These are phyloP conservation scores for Porphyrio hochstetteri DNA, from an alignment of 2,113 vertebrate species.

Conservation along the genomic window DNA sequence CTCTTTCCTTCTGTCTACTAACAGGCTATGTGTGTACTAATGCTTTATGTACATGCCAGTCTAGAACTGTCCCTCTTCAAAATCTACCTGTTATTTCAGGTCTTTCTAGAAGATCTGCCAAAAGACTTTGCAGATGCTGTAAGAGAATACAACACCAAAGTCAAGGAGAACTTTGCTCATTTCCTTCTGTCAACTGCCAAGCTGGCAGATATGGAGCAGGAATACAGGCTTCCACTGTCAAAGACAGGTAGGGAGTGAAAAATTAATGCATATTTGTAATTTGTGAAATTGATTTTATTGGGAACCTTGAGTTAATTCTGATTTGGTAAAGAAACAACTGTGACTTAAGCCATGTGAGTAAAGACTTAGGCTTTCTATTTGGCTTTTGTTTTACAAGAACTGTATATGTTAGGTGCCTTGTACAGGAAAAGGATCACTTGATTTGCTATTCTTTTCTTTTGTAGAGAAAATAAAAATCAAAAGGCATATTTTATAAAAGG, in stretches of 20 bases:
- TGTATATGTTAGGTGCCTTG: neutral
- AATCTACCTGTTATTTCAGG: neutral
- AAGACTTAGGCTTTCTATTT: neutral
- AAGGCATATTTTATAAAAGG: neutral
- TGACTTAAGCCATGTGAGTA: neutral
- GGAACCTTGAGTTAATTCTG: neutral
- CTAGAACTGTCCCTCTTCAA: too few species aligned
- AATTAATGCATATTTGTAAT: neutral
- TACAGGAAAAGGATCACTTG: neutral
- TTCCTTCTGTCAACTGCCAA: conserved; percentile 55
- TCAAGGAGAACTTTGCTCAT: conserved; percentile 41
- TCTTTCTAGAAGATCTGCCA: conserved; percentile 56
- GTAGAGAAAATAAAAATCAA: neutral
- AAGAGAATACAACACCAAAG: conserved; percentile 48
- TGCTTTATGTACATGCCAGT: neutral
- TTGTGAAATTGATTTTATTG: neutral
- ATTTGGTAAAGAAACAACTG: neutral
- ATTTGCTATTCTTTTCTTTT: neutral
- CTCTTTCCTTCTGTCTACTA: neutral
- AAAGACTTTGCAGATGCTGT: conserved; percentile 50
- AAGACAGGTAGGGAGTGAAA: conserved; percentile 34
- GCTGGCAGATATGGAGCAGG: conserved; percentile 47
- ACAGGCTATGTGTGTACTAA: neutral
- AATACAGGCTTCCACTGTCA: conserved; percentile 61
- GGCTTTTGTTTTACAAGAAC: neutral